A percentile compares a stretch with the other conserved stretches of the same genome.
These are phyloP conservation scores for Prietella phreatophila DNA, from an alignment of 2,113 vertebrate genomes.

Conservation along the genomic window DNA sequence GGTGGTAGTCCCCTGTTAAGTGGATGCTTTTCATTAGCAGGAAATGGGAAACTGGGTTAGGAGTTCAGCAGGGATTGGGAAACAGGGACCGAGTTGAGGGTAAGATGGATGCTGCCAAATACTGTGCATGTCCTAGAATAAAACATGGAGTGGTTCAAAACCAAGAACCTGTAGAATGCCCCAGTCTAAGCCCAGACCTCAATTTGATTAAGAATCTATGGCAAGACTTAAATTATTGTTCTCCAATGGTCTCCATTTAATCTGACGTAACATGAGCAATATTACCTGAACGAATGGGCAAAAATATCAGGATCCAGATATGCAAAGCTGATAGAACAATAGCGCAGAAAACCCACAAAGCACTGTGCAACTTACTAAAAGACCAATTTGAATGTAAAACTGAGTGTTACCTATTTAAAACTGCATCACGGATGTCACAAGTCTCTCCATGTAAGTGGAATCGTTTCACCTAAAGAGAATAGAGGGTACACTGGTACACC, in stretches of 20 bases:
- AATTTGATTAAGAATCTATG: background rate
- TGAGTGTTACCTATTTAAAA: background rate
- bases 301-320: background rate
- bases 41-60: background rate
- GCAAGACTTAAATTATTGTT: background rate
- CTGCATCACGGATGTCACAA: background rate
- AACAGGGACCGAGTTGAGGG: background rate
- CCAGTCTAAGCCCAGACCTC: background rate
- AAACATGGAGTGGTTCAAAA: background rate
- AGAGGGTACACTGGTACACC: too few relatives aligned
- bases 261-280: background rate
- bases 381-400: background rate
- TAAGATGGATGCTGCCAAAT: background rate
- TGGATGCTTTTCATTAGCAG: background rate
- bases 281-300: background rate
- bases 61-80: background rate
- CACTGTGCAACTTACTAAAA: background rate
- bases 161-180: background rate
- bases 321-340: background rate
- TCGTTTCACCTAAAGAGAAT: background rate
- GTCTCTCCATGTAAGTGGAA: background rate
- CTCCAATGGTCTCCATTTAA: background rate
- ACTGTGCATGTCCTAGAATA: background rate
- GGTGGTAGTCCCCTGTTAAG: background rate
- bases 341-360: background rate